Evolutionary conservation across 2,797 vertebrate genomes (phyloP).

Genomic region (Heliangelus exortis): DNA sequence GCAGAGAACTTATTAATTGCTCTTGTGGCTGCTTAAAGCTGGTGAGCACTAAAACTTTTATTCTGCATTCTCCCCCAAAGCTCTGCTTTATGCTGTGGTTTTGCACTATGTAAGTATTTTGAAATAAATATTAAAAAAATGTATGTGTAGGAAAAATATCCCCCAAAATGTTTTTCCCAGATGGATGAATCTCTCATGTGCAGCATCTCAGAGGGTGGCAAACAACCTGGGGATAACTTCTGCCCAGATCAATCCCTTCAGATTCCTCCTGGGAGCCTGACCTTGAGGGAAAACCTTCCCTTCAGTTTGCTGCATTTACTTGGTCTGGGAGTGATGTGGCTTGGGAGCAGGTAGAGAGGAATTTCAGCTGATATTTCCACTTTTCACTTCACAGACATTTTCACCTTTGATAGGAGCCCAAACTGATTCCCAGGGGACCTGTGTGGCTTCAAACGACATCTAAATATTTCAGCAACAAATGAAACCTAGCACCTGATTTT

Average conservation of each 20-base stretch:
- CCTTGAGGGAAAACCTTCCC: not conserved
- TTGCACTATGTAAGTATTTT: not conserved
- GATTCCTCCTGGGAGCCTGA: not conserved
- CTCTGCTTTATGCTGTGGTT: not conserved
- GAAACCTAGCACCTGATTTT: not conserved
- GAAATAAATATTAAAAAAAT: not conserved
- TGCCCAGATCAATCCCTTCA: fast-evolving
- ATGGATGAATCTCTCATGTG: not conserved
- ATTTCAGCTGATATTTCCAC: not conserved
- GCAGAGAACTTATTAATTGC: not conserved
- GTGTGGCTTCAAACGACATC: not conserved
- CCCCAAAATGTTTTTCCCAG: not conserved
- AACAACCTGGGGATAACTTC: not conserved
- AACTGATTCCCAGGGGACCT: not conserved
- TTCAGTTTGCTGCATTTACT: not conserved
- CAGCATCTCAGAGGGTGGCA: no score
- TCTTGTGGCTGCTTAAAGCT: not conserved
- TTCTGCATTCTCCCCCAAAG: not conserved
- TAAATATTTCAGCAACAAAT: not conserved
- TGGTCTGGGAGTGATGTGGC: fast-evolving
- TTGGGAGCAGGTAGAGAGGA: not conserved
- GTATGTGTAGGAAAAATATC: not conserved
- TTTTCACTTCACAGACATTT: not conserved
- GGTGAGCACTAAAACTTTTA: not conserved
- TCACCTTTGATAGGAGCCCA: not conserved